A percentile compares a stretch with the other conserved stretches of the same genome.
These are phyloP conservation scores for Pteria penguin DNA, from an alignment of 2,888 invertebrate genomes.

Conservation along the genomic window DNA sequence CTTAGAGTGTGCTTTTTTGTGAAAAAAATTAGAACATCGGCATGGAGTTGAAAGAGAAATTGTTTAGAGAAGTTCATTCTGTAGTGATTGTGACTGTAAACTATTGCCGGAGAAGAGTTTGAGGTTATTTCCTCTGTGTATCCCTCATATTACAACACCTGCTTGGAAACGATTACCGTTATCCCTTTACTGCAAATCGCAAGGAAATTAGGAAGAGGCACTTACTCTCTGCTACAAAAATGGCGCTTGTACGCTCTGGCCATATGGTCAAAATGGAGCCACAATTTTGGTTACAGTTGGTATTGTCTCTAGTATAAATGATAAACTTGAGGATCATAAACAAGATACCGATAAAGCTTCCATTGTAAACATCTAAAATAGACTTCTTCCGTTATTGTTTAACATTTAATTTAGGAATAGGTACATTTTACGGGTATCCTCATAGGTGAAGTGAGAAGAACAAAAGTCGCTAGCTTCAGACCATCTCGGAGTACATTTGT, in stretches of 20 bases:
- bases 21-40: too few species aligned
- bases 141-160: neutral
- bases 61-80: neutral
- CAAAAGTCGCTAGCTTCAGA: too few species aligned
- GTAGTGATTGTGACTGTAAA: neutral
- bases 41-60: neutral
- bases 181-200: neutral
- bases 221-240: neutral
- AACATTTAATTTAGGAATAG: neutral
- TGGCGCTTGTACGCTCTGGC: neutral
- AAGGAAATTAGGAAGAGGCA: neutral
- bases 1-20: too few species aligned
- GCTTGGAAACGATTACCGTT: too few species aligned
- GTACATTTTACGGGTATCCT: too few species aligned
- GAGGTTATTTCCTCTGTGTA: constrained; percentile 1
- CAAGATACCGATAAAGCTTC: neutral
- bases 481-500: too few species aligned
- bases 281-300: neutral
- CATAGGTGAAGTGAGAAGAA: too few species aligned
- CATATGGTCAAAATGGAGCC: constrained; percentile 3
- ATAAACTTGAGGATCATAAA: neutral
- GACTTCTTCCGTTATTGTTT: neutral
- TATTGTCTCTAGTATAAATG: too few species aligned
- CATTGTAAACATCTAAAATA: neutral
- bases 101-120: neutral